Conservation (phyloP, 2,797 vertebrate genomes). For the Rousettus madagascariensis region DNA sequence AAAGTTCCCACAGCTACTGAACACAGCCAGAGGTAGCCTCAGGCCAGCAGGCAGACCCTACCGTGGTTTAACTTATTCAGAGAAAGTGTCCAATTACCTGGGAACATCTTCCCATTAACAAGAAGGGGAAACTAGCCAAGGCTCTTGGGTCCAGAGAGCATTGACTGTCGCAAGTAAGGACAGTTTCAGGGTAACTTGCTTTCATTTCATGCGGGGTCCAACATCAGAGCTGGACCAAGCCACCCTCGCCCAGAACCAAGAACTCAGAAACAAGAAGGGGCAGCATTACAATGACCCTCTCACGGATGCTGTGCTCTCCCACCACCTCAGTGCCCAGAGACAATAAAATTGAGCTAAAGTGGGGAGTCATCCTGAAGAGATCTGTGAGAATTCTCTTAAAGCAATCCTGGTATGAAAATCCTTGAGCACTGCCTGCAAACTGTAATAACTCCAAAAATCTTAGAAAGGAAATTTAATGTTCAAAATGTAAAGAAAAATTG, state of each 20-base stretch:
- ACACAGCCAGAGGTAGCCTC: not conserved
- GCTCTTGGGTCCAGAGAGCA: not conserved
- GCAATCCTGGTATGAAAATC: not conserved
- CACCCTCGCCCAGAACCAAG: not conserved
- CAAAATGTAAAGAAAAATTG: not conserved
- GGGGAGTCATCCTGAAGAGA: not conserved
- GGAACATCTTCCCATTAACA: not conserved
- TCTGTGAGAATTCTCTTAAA: not conserved
- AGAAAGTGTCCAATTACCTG: not conserved
- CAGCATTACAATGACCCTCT: not conserved
- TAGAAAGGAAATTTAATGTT: not conserved
- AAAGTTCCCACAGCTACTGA: not conserved
- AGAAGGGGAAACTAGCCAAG: not conserved
- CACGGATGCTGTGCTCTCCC: not conserved
- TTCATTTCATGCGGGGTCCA: not conserved
- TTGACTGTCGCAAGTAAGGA: not conserved
- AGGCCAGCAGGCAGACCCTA: not conserved
- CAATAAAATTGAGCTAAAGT: not conserved
- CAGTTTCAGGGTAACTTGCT: not conserved
- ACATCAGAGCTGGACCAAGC: not conserved
- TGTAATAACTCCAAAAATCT: not conserved
- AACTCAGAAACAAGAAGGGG: not conserved
- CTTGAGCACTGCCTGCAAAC: not conserved
- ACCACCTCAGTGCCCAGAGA: no score
- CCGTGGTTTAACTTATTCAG: not conserved